Conservation (phyloP, 2,797 vertebrate species). For the Hydrolagus colliei region DNA sequence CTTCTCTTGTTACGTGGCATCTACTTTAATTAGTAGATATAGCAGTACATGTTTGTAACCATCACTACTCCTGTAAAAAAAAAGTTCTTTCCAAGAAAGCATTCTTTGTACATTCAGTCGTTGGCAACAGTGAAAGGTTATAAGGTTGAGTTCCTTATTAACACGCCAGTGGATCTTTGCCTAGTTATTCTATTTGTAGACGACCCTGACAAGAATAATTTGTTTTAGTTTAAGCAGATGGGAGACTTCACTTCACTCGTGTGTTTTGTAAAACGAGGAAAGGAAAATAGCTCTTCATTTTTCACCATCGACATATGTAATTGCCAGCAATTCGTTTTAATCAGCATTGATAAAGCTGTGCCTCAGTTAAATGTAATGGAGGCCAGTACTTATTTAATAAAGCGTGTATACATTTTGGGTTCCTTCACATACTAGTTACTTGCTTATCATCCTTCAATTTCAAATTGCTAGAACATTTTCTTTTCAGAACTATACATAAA, state of each 20-base stretch:
- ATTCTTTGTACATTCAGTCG: neutral
- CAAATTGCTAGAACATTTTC: neutral
- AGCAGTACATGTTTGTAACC: conserved; percentile 36
- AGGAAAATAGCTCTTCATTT: neutral
- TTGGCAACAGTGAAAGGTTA: conserved; percentile 6
- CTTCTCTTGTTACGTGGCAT: neutral
- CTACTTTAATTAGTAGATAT: conserved; percentile 34
- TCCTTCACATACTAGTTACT: neutral
- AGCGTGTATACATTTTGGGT: neutral
- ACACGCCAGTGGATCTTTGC: conserved; percentile 23
- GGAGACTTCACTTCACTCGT: conserved; percentile 6
- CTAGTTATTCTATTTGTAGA: conserved; percentile 34
- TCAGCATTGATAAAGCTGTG: neutral
- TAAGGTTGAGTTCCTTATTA: conserved; percentile 23
- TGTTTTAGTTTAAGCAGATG: conserved; percentile 22
- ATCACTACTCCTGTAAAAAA: conserved; percentile 17
- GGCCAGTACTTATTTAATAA: neutral
- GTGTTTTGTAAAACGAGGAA: neutral
- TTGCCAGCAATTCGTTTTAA: conserved; percentile 8
- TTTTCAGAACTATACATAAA: neutral
- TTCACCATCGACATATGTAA: conserved; percentile 12
- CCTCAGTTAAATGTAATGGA: neutral
- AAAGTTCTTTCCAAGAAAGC: conserved; percentile 25
- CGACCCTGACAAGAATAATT: neutral
- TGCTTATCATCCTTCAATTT: conserved; percentile 10